These are phyloP conservation scores for Acrobeloides nanus DNA, from an alignment of 2,888 invertebrate genomes.

Conservation along the genomic window DNA sequence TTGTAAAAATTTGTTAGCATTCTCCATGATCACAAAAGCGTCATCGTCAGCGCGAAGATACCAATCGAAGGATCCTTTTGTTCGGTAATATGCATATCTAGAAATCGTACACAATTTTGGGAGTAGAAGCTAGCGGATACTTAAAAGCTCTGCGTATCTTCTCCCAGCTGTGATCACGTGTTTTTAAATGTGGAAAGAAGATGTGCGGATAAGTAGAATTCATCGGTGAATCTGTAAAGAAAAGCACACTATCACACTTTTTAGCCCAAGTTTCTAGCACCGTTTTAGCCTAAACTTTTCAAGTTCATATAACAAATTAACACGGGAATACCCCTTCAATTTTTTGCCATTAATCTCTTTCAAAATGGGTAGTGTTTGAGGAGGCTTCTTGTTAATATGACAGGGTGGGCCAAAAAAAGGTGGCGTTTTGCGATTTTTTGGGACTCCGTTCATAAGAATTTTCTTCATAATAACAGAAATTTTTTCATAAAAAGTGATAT, in stretches of 20 bases:
- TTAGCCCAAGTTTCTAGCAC: constrained; percentile 37
- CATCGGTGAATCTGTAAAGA: constrained; percentile 40
- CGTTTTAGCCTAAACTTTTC: constrained; percentile 32
- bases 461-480: too few species aligned
- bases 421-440: too few species aligned
- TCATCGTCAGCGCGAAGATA: constrained; percentile 44
- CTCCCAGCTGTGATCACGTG: constrained; percentile 43
- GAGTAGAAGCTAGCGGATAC: too few species aligned
- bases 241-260: constrained; percentile 35
- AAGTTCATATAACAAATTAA: too few species aligned
- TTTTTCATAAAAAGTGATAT: too few species aligned
- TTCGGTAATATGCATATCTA: constrained; percentile 28
- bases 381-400: too few species aligned
- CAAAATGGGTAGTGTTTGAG: too few species aligned
- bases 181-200: constrained; percentile 25
- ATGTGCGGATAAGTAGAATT: constrained; percentile 31
- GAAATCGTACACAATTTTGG: background rate
- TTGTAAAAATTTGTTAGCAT: constrained; percentile 29
- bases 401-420: too few species aligned
- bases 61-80: constrained; percentile 34
- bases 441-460: too few species aligned
- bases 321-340: too few species aligned
- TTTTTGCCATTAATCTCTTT: too few species aligned
- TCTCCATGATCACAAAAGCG: constrained; percentile 38
- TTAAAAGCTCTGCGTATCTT: constrained; percentile 36